Conservation (phyloP, 2,888 invertebrate species). For the Bugula neritina region DNA sequence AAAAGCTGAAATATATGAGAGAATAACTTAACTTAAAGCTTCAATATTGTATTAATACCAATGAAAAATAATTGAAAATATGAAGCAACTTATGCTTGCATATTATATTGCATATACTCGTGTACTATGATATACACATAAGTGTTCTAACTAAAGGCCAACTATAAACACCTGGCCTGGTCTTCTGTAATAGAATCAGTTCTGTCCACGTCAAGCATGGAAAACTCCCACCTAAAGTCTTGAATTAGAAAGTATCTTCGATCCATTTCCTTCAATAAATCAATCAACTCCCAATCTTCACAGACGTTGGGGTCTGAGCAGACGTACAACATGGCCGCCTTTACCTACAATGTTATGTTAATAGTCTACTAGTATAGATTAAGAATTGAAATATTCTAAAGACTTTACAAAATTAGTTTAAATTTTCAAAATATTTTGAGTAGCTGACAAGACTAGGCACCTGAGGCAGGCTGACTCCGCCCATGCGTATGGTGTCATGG, state of each 20-base stretch:
- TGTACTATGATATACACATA: too few relatives aligned
- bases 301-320: constrained; percentile 39
- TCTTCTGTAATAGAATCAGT: constrained; percentile 43
- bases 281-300: constrained; percentile 40
- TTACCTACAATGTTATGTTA: too few relatives aligned
- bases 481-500: constrained; percentile 45
- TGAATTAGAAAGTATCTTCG: constrained; percentile 47
- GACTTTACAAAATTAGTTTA: too few relatives aligned
- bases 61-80: too few relatives aligned
- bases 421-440: background rate
- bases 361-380: too few relatives aligned
- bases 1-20: too few relatives aligned
- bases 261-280: constrained; percentile 49
- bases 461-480: constrained; percentile 48
- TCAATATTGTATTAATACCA: too few relatives aligned
- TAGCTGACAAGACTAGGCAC: constrained; percentile 33
- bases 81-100: too few relatives aligned
- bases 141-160: too few relatives aligned
- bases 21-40: too few relatives aligned
- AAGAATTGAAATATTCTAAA: too few relatives aligned
- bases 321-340: constrained; percentile 43
- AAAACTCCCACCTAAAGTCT: constrained; percentile 49
- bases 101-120: too few relatives aligned
- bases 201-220: constrained; percentile 41
- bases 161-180: constrained; percentile 40